phyloP scores from a whole-genome alignment of 2,888 invertebrate genomes.

The Petrophora chlorosata region DNA sequence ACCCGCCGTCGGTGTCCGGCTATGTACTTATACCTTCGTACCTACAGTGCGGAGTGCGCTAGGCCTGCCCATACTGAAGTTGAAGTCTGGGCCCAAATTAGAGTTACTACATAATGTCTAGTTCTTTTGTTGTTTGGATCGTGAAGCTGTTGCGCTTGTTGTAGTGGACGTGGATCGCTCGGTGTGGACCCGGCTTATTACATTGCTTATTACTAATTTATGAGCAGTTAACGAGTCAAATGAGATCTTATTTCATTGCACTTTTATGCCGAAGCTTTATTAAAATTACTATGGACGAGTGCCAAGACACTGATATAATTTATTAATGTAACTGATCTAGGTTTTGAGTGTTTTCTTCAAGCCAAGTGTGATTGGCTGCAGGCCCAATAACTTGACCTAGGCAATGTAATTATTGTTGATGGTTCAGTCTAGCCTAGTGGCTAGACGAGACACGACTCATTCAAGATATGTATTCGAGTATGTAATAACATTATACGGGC shows the following conservation, averaged over 20 bases:
- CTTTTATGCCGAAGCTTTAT: constrained; percentile 1
- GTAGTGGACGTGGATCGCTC: too few relatives aligned
- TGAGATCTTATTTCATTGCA: background rate
- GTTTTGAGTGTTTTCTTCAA: background rate
- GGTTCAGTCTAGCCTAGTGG: background rate
- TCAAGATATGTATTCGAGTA: background rate
- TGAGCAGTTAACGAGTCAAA: constrained; percentile 3
- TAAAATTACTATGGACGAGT: constrained; percentile 1
- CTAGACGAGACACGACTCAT: background rate
- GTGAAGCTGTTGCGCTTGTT: too few relatives aligned
- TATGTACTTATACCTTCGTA: too few relatives aligned
- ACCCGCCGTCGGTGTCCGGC: too few relatives aligned
- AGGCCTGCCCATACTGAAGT: too few relatives aligned
- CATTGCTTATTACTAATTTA: too few relatives aligned
- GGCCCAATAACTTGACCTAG: constrained; percentile 17
- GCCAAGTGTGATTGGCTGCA: constrained; percentile 12
- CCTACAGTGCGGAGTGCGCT: too few relatives aligned
- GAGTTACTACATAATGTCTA: too few relatives aligned
- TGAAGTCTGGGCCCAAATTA: too few relatives aligned
- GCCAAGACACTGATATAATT: constrained; percentile 12
- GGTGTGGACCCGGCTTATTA: too few relatives aligned
- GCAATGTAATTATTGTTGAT: constrained; percentile 10
- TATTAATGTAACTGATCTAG: constrained; percentile 8
- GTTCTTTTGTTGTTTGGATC: too few relatives aligned
- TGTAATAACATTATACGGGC: too few relatives aligned